A percentile compares a stretch with the other conserved stretches of the same genome.
Evolutionary conservation across 2,888 invertebrate genomes (phyloP).

Genomic region (Helicoverpa assulta): DNA sequence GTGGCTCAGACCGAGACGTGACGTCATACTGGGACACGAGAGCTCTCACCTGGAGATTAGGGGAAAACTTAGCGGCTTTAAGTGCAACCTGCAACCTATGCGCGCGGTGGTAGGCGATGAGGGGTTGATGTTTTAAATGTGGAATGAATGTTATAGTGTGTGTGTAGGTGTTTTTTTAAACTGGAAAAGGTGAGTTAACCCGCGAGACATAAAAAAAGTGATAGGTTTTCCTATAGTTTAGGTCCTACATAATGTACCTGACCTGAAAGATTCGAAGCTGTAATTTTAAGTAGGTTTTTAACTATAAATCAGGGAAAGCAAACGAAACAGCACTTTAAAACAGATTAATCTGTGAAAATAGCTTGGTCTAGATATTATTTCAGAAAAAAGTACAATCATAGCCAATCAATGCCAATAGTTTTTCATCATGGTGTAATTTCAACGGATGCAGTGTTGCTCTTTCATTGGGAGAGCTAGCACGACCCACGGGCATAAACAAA

Average conservation of each 20-base stretch:
- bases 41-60: conserved; percentile 56
- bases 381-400: conserved; percentile 14
- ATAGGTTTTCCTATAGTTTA: too few relatives aligned
- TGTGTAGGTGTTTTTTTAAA: not conserved
- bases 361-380: not conserved
- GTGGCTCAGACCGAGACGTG: conserved; percentile 48
- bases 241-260: too few relatives aligned
- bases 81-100: conserved; percentile 31
- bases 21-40: conserved; percentile 40
- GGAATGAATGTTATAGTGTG: not conserved
- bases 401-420: conserved; percentile 21
- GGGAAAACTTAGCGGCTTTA: conserved; percentile 52
- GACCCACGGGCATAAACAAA: conserved; percentile 48
- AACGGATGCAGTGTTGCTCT: conserved; percentile 41
- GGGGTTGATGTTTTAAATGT: conserved; percentile 23
- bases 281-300: too few relatives aligned
- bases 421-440: conserved; percentile 41
- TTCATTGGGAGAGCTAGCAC: conserved; percentile 40
- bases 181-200: too few relatives aligned
- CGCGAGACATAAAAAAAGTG: too few relatives aligned
- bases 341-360: not conserved
- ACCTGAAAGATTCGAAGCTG: too few relatives aligned
- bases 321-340: too few relatives aligned
- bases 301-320: too few relatives aligned
- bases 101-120: conserved; percentile 4